These are phyloP conservation scores for Deroplatys truncata DNA, from an alignment of 2,888 invertebrate species.

Conservation along the genomic window DNA sequence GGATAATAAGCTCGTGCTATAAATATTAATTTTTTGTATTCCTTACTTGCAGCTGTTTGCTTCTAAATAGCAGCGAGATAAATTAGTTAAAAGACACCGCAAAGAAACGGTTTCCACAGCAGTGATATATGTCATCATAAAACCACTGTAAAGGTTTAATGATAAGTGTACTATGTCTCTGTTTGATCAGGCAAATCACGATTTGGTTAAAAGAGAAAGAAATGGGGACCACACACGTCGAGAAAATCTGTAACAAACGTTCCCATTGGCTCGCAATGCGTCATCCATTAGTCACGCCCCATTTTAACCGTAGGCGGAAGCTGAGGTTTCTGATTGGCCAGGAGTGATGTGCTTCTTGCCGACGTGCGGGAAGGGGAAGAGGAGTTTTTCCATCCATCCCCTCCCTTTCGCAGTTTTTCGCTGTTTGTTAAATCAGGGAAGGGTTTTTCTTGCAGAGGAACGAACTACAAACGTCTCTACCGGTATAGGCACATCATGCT, in stretches of 20 bases:
- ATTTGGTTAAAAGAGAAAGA: background rate
- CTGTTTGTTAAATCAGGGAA: background rate
- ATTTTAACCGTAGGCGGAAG: conserved; percentile 1
- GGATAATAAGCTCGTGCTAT: too few species aligned
- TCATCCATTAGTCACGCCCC: conserved; percentile 7
- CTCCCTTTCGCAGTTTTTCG: background rate
- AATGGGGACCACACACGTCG: conserved; percentile 21
- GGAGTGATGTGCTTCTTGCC: background rate
- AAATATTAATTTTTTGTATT: background rate
- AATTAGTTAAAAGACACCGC: background rate
- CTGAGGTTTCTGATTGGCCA: background rate
- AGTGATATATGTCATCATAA: too few species aligned
- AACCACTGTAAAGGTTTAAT: background rate
- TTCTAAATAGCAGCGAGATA: background rate
- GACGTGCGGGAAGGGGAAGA: background rate
- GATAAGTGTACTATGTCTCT: conserved; percentile 1
- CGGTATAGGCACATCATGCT: background rate
- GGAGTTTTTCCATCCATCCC: background rate
- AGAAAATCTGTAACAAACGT: background rate
- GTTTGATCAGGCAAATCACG: conserved; percentile 14
- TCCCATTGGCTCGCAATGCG: background rate
- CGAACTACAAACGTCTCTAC: background rate
- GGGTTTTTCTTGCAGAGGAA: background rate
- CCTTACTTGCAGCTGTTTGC: background rate
- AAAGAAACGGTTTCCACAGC: background rate